phyloP scores from a whole-genome alignment of 2,888 invertebrate genomes.

The Clostera curtula region DNA sequence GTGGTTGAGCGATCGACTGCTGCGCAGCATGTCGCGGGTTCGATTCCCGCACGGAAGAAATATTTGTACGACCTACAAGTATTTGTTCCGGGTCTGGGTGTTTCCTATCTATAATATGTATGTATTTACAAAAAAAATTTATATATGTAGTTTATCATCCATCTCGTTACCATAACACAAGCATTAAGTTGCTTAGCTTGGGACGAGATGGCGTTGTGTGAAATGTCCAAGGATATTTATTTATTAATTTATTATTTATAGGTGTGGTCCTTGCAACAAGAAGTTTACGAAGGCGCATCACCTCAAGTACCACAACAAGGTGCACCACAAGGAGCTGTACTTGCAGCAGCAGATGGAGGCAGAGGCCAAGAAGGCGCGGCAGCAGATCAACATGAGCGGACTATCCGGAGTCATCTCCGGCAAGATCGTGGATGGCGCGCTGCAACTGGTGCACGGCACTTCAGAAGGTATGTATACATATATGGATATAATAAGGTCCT shows the following conservation, averaged over 20 bases:
- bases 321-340: slow-evolving; percentile 69
- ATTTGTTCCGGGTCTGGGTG: too few species aligned
- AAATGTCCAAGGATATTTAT: background rate
- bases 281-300: slow-evolving; percentile 71
- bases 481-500: too few species aligned
- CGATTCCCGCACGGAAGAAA: too few species aligned
- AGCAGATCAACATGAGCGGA: slow-evolving; percentile 56
- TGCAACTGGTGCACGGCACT: slow-evolving; percentile 44
- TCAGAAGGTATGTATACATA: slow-evolving; percentile 37
- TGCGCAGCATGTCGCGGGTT: too few species aligned
- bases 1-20: too few species aligned
- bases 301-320: slow-evolving; percentile 70
- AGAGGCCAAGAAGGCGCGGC: slow-evolving; percentile 60
- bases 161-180: too few species aligned
- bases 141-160: too few species aligned
- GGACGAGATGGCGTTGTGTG: too few species aligned
- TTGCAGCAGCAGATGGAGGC: slow-evolving; percentile 59
- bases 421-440: slow-evolving; percentile 57
- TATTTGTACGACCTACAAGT: too few species aligned
- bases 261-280: slow-evolving; percentile 65
- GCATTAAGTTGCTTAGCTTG: too few species aligned
- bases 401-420: slow-evolving; percentile 54
- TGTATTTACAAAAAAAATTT: too few species aligned
- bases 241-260: slow-evolving; percentile 13
- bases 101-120: too few species aligned